Percentiles rank a stretch among this genome's conserved stretches.
Evolutionary conservation across 2,888 invertebrate species (phyloP).

Genomic region (Apantesis nais): DNA sequence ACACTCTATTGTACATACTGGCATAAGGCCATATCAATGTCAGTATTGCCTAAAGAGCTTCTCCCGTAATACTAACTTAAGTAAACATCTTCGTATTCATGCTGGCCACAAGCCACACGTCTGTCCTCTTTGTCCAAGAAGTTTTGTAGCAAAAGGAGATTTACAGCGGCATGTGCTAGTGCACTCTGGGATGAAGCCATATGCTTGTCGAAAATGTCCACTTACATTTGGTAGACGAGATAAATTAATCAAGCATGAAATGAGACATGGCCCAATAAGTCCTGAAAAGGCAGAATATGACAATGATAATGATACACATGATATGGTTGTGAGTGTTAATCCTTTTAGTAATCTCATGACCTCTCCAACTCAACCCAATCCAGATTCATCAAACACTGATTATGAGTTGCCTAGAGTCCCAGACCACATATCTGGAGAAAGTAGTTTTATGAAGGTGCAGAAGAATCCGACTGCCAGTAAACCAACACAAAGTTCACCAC

Average conservation of each 20-base stretch:
- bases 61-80: conserved; percentile 91
- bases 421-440: conserved; percentile 82
- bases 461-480: conserved; percentile 68
- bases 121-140: conserved; percentile 89
- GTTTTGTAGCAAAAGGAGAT: conserved; percentile 89
- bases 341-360: conserved; percentile 83
- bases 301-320: conserved; percentile 72
- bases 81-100: conserved; percentile 90
- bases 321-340: conserved; percentile 87
- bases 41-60: conserved; percentile 90
- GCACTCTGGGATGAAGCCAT: conserved; percentile 88
- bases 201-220: conserved; percentile 88
- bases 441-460: conserved; percentile 74
- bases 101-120: conserved; percentile 90
- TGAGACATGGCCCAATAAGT: conserved; percentile 83
- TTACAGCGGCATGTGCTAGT: conserved; percentile 88
- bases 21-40: conserved; percentile 90
- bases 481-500: conserved; percentile 62
- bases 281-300: conserved; percentile 64
- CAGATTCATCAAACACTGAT: conserved; percentile 61
- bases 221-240: conserved; percentile 89
- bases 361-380: conserved; percentile 68
- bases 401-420: conserved; percentile 82
- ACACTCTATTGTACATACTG: conserved; percentile 92
- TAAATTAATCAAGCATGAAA: conserved; percentile 88